Conservation (phyloP, 2,797 vertebrate genomes). For the Microhierax caerulescens region DNA sequence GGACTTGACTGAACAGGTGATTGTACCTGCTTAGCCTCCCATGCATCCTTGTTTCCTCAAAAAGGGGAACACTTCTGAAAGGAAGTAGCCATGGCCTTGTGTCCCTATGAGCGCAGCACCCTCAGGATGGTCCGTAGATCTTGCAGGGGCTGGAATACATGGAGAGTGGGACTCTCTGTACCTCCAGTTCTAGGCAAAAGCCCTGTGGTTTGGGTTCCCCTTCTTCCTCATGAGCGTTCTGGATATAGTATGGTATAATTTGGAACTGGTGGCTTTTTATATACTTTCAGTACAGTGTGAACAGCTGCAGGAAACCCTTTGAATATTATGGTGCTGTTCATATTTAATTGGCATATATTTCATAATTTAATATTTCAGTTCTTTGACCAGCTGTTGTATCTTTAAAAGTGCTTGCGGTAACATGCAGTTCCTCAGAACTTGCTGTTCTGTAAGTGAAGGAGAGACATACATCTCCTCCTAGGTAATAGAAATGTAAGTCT, state of each 20-base stretch:
- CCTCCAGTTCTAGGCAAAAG: background rate
- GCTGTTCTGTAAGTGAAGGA: background rate
- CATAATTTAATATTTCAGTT: background rate
- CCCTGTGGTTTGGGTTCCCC: background rate
- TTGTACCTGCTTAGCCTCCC: background rate
- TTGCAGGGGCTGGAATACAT: background rate
- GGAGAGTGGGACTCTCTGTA: background rate
- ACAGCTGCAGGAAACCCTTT: background rate
- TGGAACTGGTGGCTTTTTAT: background rate
- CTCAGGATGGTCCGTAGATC: background rate
- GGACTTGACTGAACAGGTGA: background rate
- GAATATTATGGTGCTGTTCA: background rate
- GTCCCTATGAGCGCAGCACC: background rate
- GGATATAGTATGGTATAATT: background rate
- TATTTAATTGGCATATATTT: background rate
- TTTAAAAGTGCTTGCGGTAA: background rate
- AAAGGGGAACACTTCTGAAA: background rate
- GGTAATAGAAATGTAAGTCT: background rate
- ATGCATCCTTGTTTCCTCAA: background rate
- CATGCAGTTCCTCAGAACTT: background rate
- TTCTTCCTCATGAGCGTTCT: background rate
- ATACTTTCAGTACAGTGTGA: background rate
- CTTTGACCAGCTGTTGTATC: background rate
- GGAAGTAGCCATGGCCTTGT: background rate
- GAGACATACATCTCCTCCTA: background rate